Percentiles rank a stretch among this genome's conserved stretches.
Conservation (phyloP, 1,140 invertebrate genomes). For the Microplitis mediator region DNA sequence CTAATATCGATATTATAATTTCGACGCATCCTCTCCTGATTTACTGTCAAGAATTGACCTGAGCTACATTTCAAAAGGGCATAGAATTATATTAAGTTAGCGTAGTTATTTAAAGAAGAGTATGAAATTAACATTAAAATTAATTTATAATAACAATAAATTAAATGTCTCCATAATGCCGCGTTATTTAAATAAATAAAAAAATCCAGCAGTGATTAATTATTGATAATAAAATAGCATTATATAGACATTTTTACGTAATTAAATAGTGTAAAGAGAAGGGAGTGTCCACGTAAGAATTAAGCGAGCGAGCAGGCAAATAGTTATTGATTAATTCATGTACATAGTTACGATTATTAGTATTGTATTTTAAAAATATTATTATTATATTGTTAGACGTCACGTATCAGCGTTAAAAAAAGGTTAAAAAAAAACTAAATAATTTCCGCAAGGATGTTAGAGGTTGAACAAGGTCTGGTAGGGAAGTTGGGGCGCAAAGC, state of each 20-base stretch:
- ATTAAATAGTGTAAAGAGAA: constrained; percentile 26
- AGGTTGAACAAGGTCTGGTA: background rate
- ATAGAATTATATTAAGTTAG: background rate
- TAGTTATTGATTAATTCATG: constrained; percentile 14
- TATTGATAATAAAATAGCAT: constrained; percentile 3
- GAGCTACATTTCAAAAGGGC: background rate
- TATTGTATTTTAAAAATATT: background rate
- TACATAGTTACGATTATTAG: background rate
- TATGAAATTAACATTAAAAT: background rate
- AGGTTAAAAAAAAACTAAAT: background rate
- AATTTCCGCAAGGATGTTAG: background rate
- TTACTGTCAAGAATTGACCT: background rate
- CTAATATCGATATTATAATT: background rate
- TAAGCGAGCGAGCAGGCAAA: constrained; percentile 28
- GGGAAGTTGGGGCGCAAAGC: background rate
- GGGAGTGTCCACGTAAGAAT: constrained; percentile 27
- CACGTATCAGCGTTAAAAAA: background rate
- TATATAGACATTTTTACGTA: constrained; percentile 1
- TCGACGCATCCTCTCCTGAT: constrained; percentile 1
- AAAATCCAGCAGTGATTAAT: background rate
- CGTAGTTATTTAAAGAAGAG: background rate
- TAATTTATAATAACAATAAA: background rate
- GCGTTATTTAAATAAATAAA: background rate
- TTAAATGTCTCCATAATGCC: background rate
- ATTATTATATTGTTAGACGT: background rate